Base-by-base conservation (phyloP, 2,888 invertebrate genomes). In the Deilephila porcellus region DNA sequence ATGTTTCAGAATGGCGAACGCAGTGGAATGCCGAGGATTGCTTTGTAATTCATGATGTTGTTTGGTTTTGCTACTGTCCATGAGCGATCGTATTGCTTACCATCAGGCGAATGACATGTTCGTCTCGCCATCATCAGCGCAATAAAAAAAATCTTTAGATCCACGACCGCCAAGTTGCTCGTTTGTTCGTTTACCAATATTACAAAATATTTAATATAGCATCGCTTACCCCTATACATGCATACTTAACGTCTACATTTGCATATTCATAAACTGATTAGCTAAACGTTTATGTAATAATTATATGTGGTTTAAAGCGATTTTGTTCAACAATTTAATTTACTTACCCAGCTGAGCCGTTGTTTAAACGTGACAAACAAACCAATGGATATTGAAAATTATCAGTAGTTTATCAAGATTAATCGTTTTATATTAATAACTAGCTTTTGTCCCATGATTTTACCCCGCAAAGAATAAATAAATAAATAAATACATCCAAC, bases 321-420 rank as follows among this genome's bases (percentile, higher is more conserved):
- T 67, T 67, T 67, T 67, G 67, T 67, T 67, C 25, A 45, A 67
- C 67, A 67, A 52, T 67, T 67, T 67, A 67, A 67, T 67, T 67
- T 52, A 67, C 67, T 67, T 20, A 20, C 20, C 20, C 20, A 64
- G 45, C 25, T 25, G 45, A 67, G 4, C 67, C 25, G 25, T 67
- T 67, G 45, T 67, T 67, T 20, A 67, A 52, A 67, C 64, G 45
- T 77, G 76, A 76, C 73, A 76, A 80, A 70, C 75, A 73, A 71
- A 67, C 62, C 75, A 78, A 77, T 76, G 74, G 25, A 45, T 52
- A 52, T 67, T 25, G 52, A 52, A 52, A 52, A 25, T 52, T 67
- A 67, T 45, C 11, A 64, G 45, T 45, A 45, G 3, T 45, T 45
- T 45, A 45, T 45, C 45, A 14, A 45, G 45, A 45, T 45, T 45